A percentile compares a stretch with the other conserved stretches of the same genome.
These are phyloP conservation scores for Macrosteles quadrilineatus DNA, from an alignment of 1,140 invertebrate species.

Conservation along the genomic window DNA sequence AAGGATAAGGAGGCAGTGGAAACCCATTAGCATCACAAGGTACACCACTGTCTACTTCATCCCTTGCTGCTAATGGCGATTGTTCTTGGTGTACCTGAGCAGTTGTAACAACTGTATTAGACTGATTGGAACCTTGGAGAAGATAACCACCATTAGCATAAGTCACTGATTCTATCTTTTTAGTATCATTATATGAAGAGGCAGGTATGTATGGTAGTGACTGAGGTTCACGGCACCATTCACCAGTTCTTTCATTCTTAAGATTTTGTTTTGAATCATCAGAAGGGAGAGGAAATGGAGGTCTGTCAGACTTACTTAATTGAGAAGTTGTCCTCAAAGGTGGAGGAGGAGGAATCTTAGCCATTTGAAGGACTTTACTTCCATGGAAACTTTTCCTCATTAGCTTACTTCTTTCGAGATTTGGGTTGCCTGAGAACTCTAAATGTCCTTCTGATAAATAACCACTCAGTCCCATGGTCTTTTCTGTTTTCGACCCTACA, in stretches of 20 bases:
- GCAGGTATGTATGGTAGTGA: conserved; percentile 63
- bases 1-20: conserved; percentile 72
- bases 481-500: conserved; percentile 66
- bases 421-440: conserved; percentile 77
- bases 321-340: conserved; percentile 84
- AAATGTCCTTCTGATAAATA: conserved; percentile 86
- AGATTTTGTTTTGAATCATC: conserved; percentile 36
- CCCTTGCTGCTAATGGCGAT: conserved; percentile 52
- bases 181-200: conserved; percentile 28
- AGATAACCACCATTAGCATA: conserved; percentile 56
- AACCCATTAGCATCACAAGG: conserved; percentile 49
- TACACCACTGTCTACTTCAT: conserved; percentile 58
- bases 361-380: conserved; percentile 66
- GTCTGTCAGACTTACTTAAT: conserved; percentile 58
- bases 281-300: conserved; percentile 53
- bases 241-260: conserved; percentile 16
- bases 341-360: conserved; percentile 84
- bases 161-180: conserved; percentile 55
- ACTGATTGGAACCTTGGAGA: conserved; percentile 30
- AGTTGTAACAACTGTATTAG: conserved; percentile 69
- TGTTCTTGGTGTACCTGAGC: conserved; percentile 81
- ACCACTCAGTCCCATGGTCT: conserved; percentile 65
- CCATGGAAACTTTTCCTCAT: conserved; percentile 90
- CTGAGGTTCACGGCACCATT: conserved; percentile 57
- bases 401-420: conserved; percentile 79